Percentiles rank a stretch among this genome's conserved stretches.
Conservation (phyloP, 2,113 vertebrate species). For the Sinocyclocheilus rhinocerous region DNA sequence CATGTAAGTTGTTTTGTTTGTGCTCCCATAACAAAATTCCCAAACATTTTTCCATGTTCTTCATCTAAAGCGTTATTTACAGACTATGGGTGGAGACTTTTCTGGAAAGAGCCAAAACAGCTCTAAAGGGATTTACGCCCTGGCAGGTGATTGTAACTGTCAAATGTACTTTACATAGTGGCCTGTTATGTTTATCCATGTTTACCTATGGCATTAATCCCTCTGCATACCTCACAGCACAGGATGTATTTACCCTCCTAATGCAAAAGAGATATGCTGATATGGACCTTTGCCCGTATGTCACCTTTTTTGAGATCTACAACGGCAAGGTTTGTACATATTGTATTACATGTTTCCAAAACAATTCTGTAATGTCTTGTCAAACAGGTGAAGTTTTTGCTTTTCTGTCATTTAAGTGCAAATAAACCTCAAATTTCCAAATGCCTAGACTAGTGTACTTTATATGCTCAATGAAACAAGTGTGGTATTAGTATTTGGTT, state of each 20-base stretch:
- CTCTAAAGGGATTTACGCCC: conserved; percentile 91
- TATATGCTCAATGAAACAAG: not conserved
- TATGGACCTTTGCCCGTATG: conserved; percentile 81
- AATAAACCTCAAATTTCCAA: not conserved
- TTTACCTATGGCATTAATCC: not conserved
- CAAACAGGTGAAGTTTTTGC: not conserved
- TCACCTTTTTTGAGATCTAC: conserved; percentile 98
- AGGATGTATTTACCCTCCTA: conserved; percentile 88
- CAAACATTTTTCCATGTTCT: not conserved
- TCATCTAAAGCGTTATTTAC: not conserved
- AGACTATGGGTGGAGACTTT: conserved; percentile 98
- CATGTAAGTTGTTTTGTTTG: conserved; percentile 80
- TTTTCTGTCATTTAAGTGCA: not conserved
- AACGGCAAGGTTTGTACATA: conserved; percentile 86
- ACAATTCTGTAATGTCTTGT: not conserved
- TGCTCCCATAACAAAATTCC: not conserved
- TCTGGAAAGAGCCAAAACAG: conserved; percentile 84
- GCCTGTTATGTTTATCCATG: not conserved
- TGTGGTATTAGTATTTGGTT: not conserved
- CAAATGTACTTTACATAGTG: not conserved
- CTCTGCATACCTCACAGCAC: conserved; percentile 74
- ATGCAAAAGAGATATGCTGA: conserved; percentile 79
- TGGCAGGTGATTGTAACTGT: conserved; percentile 81
- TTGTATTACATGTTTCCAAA: not conserved
- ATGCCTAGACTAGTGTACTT: not conserved